These are phyloP conservation scores for Xanthorhoe spadicearia DNA, from an alignment of 2,888 invertebrate species.

Conservation along the genomic window DNA sequence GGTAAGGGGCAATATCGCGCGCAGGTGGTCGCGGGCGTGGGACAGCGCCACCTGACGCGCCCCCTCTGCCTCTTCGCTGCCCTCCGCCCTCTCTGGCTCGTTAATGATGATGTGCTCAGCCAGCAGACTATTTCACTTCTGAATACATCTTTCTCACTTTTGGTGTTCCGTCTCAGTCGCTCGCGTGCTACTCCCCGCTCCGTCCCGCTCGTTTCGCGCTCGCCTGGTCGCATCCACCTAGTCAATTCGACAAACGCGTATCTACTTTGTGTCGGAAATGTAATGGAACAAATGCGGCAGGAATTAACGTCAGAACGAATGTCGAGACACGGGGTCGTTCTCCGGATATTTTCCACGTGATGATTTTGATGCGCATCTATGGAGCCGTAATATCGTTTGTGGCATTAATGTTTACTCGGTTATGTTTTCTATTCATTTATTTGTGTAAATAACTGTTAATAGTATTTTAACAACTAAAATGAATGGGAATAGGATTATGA, in stretches of 20 bases:
- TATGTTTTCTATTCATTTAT: slow-evolving; percentile 40
- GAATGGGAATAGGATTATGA: slow-evolving; percentile 24
- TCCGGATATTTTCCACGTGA: slow-evolving; percentile 82
- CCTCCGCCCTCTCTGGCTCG: slow-evolving; percentile 87
- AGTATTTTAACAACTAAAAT: slow-evolving; percentile 24
- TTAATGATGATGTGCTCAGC: slow-evolving; percentile 92
- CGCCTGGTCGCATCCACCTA: slow-evolving; percentile 83
- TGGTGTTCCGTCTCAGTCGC: slow-evolving; percentile 73
- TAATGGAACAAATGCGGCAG: slow-evolving; percentile 85
- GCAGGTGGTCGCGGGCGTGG: slow-evolving; percentile 80
- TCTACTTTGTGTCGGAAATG: slow-evolving; percentile 85
- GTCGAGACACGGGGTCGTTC: slow-evolving; percentile 81
- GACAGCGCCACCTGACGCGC: slow-evolving; percentile 84
- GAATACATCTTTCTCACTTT: slow-evolving; percentile 87
- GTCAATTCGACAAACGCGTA: slow-evolving; percentile 85
- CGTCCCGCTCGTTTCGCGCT: slow-evolving; percentile 69
- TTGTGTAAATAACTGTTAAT: slow-evolving; percentile 27
- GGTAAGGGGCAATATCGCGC: slow-evolving; percentile 76
- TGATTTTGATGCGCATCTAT: slow-evolving; percentile 80
- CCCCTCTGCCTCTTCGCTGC: slow-evolving; percentile 86
- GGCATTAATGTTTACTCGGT: slow-evolving; percentile 50
- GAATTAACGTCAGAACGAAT: slow-evolving; percentile 84
- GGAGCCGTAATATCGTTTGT: slow-evolving; percentile 70
- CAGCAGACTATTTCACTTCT: slow-evolving; percentile 90
- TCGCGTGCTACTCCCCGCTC: slow-evolving; percentile 56